Percentiles rank a stretch among this genome's conserved stretches.
These are phyloP conservation scores for Gymnothorax reevesii DNA, from an alignment of 2,797 vertebrate genomes.

Conservation along the genomic window DNA sequence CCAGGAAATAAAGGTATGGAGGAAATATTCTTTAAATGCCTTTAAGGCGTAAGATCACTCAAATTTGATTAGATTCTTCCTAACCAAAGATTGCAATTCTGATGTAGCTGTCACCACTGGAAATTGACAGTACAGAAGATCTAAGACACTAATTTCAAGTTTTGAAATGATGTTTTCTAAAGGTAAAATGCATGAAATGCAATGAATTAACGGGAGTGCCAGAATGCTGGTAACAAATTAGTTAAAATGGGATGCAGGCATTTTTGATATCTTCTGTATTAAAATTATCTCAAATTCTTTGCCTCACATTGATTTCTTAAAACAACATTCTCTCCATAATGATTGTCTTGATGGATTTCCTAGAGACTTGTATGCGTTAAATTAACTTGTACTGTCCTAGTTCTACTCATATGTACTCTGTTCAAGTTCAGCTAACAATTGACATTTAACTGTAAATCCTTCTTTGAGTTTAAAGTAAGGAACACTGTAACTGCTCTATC, in stretches of 20 bases:
- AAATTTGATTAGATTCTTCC: no score
- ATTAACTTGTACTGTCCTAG: no score
- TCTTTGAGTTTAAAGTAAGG: background rate
- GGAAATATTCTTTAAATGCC: background rate
- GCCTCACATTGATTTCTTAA: background rate
- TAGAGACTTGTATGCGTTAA: background rate
- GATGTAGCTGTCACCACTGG: no score
- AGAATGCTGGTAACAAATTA: background rate
- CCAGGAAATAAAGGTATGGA: conserved; percentile 44
- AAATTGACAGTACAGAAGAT: no score
- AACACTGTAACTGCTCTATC: background rate
- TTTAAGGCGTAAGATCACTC: background rate
- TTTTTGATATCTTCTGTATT: background rate
- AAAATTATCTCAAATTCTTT: background rate
- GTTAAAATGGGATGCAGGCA: background rate
- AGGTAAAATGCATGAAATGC: no score
- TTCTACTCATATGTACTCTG: no score
- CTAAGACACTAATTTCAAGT: no score
- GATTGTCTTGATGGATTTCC: background rate
- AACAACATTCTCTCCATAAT: background rate
- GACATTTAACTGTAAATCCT: background rate
- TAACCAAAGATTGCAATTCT: no score
- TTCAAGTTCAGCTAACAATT: background rate
- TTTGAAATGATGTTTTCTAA: no score
- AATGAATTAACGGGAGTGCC: background rate